Evolutionary conservation across 1,140 invertebrate species (phyloP), one percentile per base, ranked within the genome.

Genomic region (Solenopsis fugax): DNA sequence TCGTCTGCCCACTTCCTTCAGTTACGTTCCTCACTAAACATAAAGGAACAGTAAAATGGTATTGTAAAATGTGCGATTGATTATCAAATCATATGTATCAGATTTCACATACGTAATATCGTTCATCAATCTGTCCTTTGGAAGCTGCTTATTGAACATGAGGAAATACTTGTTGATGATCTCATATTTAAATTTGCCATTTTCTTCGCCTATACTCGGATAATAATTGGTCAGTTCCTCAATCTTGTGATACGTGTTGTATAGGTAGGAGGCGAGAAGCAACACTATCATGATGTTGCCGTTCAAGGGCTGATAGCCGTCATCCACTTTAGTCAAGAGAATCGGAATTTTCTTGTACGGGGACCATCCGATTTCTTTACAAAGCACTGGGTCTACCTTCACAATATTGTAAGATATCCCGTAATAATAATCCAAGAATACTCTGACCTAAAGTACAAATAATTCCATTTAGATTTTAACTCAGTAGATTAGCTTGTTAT

Each of bases 251-350:
- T 95, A 94, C 76, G 95, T 96, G 90, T 98, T 97, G 80, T 96
- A 91, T 3, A 99, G 93, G 91, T 97, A 97, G 5, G 98, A 98
- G 62, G 97, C 96, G 34, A 99, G 92, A 2, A 98, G 95, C 45
- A 99, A 99, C 92, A 99, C 97, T 64, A 99, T 99, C 94, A 99
- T 97, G 54, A 98, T 97, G 85, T 98, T 99, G 92, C 99, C 99
- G 92, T 98, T 97, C 81, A 99, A 94, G 96, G 98, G 98, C 95
- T 97, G 97, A 94, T 97, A 97, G 45, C 97, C 97, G 87, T 96
- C 96, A 80, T 96, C 95, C 37, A 97, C 96, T 94, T 98, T 96
- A 10, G 97, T 96, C 52, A 99, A 94, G n/a, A 99, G 93, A 92
- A 99, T n/a, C n/a, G n/a, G 2, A 29, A 29, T 2, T 29, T 29